These are phyloP conservation scores for Rallus limicola DNA, from an alignment of 2,113 vertebrate species.

Conservation along the genomic window DNA sequence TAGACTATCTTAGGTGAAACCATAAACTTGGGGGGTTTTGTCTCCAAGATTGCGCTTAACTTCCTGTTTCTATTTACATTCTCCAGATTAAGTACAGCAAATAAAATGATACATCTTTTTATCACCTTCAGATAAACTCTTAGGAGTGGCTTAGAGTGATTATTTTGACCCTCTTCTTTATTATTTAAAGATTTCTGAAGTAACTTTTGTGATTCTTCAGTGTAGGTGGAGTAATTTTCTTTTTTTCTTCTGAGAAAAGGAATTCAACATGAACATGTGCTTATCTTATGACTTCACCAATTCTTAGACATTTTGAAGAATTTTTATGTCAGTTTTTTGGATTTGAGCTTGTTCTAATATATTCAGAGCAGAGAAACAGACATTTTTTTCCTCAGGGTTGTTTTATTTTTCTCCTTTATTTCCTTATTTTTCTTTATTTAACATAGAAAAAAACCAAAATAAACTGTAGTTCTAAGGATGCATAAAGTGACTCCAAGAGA, in stretches of 20 bases:
- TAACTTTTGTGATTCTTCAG: not conserved
- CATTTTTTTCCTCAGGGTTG: not conserved
- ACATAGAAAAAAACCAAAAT: not conserved
- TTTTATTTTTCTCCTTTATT: not conserved
- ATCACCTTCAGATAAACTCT: not conserved
- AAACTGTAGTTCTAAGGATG: not conserved
- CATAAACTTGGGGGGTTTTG: not conserved
- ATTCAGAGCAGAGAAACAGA: not conserved
- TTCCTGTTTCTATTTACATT: not conserved
- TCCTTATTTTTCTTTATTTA: not conserved
- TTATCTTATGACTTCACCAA: not conserved
- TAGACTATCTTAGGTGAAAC: not conserved
- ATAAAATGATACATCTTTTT: not conserved
- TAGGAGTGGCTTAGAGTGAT: not conserved
- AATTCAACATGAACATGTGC: not conserved
- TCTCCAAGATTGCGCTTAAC: not conserved
- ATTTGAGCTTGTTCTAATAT: not conserved
- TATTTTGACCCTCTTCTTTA: accelerated
- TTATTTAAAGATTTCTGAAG: not conserved
- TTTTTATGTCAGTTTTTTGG: not conserved
- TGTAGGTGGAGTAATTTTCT: not conserved
- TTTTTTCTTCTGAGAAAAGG: not conserved
- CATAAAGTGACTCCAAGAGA: not conserved
- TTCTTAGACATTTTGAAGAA: not conserved
- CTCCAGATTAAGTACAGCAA: not conserved